Base-by-base conservation (phyloP, 92 coral and sea anemone genomes). In the Epizoanthus stellaris region DNA sequence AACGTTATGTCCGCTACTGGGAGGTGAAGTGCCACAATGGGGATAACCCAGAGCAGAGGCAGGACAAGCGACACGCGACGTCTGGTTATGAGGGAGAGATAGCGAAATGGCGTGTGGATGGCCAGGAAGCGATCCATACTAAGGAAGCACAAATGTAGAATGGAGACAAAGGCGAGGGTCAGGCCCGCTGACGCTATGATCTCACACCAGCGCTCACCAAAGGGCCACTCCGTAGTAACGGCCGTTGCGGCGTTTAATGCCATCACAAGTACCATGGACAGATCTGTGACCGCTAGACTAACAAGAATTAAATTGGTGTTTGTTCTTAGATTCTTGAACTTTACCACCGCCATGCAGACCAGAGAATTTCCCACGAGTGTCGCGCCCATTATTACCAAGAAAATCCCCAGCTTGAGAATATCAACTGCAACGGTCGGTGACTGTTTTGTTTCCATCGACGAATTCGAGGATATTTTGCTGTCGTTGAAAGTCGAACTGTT, bases 81-180 rank as follows among this genome's bases (percentile, higher is more conserved):
- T 70, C 62, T 84, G 2, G 95, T 95, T 43, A 95, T 90, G 15
- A 89, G 75, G 21, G 82, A 70, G n/a, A 74, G 87, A 66, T 95
- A 95, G 12, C 94, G 88, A 81, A 95, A 87, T 39, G 98, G 98
- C 42, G 85, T 84, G 60, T 88, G 80, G 36, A 95, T 95, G 4
- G 98, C 98, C 14, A 94, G 47, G 76, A 87, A 95, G 73, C 98
- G 98, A 66, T 95, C 98, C 21, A 95, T 77, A 49, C 98, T 95
- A 9, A 95, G 82, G 40, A 87, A 85, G 56, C 94, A 90, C n/a
- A 95, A 85, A 54, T 95, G 98, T n/a, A 95, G 94, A 17, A 95
- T 90, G 4, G 98, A 94, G 17, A 95, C 86, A 53, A 95, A 88
- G 16, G 95, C 85, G 4, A 94, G 83, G 1, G 95, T 90, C 17